phyloP scores from a whole-genome alignment of 2,113 vertebrate genomes.

The Channa argus region DNA sequence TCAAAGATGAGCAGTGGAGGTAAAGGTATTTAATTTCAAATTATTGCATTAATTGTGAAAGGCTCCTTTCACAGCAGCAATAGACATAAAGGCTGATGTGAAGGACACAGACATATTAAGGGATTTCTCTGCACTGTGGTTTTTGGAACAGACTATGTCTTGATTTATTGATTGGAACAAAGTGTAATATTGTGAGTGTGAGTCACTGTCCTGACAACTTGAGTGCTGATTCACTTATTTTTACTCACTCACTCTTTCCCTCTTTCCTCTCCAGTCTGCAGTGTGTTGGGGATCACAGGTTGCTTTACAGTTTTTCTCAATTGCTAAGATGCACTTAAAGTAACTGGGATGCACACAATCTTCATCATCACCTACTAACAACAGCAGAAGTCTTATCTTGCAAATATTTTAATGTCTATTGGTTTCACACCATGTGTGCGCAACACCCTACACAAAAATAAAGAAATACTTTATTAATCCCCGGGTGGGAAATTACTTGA shows the following conservation, averaged over 20 bases:
- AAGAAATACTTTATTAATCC: no score
- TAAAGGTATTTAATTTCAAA: slow-evolving; percentile 60
- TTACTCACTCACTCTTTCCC: slow-evolving; percentile 3
- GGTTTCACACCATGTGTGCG: no score
- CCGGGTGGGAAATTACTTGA: no score
- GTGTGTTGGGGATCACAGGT: slow-evolving; percentile 8
- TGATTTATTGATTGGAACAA: slow-evolving; percentile 56
- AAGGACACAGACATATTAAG: not conserved
- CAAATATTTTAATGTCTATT: no score
- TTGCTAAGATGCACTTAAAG: no score
- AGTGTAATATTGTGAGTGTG: slow-evolving; percentile 44
- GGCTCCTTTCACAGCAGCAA: not conserved
- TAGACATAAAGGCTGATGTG: slow-evolving; percentile 7
- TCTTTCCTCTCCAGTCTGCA: not conserved
- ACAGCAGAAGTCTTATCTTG: no score
- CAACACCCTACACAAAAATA: no score
- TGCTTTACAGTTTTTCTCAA: not conserved
- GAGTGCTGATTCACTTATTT: slow-evolving; percentile 15
- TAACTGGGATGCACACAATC: no score
- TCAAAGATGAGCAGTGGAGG: slow-evolving; percentile 45
- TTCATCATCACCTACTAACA: no score
- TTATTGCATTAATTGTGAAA: slow-evolving; percentile 47
- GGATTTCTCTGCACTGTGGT: slow-evolving; percentile 17
- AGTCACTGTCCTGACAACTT: slow-evolving; percentile 43
- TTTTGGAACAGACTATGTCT: slow-evolving; percentile 25